Evolutionary conservation across 2,113 vertebrate genomes (phyloP).

Genomic region (Oreochromis tanganicae): DNA sequence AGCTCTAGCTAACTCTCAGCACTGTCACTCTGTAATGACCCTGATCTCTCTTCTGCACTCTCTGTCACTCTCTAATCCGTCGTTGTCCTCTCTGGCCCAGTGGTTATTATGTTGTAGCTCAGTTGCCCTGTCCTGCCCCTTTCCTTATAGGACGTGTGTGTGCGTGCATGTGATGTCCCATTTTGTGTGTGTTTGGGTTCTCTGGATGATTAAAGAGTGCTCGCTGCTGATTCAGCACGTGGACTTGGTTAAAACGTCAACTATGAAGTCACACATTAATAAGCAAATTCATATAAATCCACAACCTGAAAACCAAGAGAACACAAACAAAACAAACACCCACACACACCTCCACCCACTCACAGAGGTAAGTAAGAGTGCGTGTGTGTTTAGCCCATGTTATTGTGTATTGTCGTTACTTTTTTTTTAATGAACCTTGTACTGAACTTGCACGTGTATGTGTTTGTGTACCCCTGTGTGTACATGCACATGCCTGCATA

Average conservation of each 20-base stretch:
- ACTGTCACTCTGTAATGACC: slow-evolving; percentile 36
- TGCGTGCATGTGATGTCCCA: background rate
- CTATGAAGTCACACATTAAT: background rate
- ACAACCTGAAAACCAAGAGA: background rate
- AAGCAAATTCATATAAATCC: background rate
- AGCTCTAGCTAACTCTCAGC: background rate
- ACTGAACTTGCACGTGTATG: background rate
- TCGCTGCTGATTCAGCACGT: slow-evolving; percentile 11
- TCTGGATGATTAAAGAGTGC: background rate
- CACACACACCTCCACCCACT: background rate
- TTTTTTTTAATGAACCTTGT: background rate
- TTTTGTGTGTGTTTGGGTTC: slow-evolving; percentile 1
- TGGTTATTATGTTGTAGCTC: slow-evolving; percentile 18
- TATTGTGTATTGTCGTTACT: background rate
- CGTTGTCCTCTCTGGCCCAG: slow-evolving; percentile 25
- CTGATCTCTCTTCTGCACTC: slow-evolving; percentile 30
- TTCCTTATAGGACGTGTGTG: background rate
- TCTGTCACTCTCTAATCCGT: slow-evolving; percentile 44
- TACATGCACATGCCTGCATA: slow-evolving; percentile 16
- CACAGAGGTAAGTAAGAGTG: background rate
- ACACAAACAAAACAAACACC: background rate
- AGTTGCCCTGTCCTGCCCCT: background rate
- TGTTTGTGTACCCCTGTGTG: background rate
- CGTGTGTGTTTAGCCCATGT: background rate
- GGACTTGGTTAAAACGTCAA: background rate